Conservation (phyloP, 2,888 invertebrate species). For the Himalopsyche tibetana region DNA sequence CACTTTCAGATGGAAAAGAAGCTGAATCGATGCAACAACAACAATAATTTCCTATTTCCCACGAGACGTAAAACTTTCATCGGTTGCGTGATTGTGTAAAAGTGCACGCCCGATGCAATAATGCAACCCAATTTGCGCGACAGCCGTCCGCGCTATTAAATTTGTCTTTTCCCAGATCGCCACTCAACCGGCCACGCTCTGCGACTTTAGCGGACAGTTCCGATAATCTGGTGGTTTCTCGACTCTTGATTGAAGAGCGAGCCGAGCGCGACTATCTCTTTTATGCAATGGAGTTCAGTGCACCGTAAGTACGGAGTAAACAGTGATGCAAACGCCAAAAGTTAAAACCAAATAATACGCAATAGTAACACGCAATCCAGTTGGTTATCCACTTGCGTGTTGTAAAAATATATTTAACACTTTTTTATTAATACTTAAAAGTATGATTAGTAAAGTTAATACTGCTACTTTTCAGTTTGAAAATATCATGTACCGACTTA, state of each 20-base stretch:
- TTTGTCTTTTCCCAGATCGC: neutral
- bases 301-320: constrained; percentile 59
- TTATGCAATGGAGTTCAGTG: constrained; percentile 57
- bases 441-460: too few species aligned
- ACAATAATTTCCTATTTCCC: constrained; percentile 52
- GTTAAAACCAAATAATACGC: neutral
- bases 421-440: too few species aligned
- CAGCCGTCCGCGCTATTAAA: neutral
- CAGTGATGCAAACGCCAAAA: constrained; percentile 41
- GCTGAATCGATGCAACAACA: constrained; percentile 38
- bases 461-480: too few species aligned
- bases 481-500: too few species aligned
- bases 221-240: neutral
- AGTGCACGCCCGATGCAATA: constrained; percentile 48
- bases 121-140: neutral
- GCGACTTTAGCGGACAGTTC: constrained; percentile 28
- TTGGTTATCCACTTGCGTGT: neutral
- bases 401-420: too few species aligned
- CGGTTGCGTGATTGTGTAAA: constrained; percentile 60
- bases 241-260: neutral
- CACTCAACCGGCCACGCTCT: constrained; percentile 18
- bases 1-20: constrained; percentile 20
- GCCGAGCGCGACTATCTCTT: constrained; percentile 46
- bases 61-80: constrained; percentile 61
- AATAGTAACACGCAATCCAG: neutral